Percentiles rank a stretch among this genome's conserved stretches.
These are phyloP conservation scores for Pristionchus exspectatus DNA, from an alignment of 2,888 invertebrate genomes.

Conservation along the genomic window DNA sequence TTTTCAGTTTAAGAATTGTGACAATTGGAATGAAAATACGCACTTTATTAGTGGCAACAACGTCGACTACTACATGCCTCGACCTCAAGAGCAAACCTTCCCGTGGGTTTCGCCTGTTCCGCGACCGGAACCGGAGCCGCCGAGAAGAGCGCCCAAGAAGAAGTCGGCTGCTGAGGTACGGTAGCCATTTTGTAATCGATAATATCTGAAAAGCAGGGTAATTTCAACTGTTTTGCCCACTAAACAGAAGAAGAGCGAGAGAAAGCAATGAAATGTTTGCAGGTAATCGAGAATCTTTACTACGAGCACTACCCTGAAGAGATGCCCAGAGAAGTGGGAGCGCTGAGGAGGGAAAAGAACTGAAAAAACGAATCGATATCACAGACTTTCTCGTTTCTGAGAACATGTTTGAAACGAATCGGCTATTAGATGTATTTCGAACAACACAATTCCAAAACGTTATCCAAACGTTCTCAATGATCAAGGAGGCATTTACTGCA, in stretches of 20 bases:
- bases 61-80: conserved; percentile 28
- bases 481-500: background rate
- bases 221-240: too few species aligned
- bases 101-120: conserved; percentile 34
- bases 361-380: background rate
- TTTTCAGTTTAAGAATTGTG: too few species aligned
- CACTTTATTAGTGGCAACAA: background rate
- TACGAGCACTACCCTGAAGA: conserved; percentile 56
- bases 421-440: too few species aligned
- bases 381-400: background rate
- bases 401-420: too few species aligned
- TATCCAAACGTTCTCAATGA: too few species aligned
- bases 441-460: too few species aligned
- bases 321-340: conserved; percentile 47
- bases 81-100: conserved; percentile 11
- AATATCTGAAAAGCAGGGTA: too few species aligned
- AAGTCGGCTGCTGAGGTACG: conserved; percentile 40
- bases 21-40: too few species aligned
- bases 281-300: conserved; percentile 56
- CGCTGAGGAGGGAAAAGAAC: conserved; percentile 36
- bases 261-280: background rate
- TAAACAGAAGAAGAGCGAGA: too few species aligned
- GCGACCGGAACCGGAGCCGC: background rate
- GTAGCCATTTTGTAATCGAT: background rate
- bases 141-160: background rate